Evolutionary conservation across 2,797 vertebrate genomes (phyloP).

Genomic region (Karalla daura): DNA sequence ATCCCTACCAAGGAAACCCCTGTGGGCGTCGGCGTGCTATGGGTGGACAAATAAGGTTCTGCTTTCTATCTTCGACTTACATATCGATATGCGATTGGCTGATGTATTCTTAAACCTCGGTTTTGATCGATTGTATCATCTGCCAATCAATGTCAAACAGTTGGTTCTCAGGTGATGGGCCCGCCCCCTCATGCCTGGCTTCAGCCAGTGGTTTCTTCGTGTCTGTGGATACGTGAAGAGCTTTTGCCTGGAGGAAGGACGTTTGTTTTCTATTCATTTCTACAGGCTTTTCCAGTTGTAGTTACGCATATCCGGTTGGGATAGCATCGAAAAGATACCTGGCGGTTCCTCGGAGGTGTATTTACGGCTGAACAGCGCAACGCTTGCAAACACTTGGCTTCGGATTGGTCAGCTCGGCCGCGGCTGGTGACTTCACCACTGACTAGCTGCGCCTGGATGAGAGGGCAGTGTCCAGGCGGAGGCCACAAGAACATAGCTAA

Average conservation of each 20-base stretch:
- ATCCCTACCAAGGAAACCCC: constrained; percentile 8
- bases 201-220: constrained; percentile 27
- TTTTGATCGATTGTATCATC: constrained; percentile 7
- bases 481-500: constrained; percentile 45
- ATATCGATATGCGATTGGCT: constrained; percentile 40
- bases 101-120: fast-evolving
- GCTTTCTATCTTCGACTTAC: constrained; percentile 8
- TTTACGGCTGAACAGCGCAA: constrained; percentile 8
- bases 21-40: constrained; percentile 55
- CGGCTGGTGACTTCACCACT: constrained; percentile 20
- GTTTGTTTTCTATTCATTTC: constrained; percentile 15
- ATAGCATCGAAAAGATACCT: constrained; percentile 1
- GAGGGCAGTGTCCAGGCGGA: constrained; percentile 29
- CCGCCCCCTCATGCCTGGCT: constrained; percentile 72
- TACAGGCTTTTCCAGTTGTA: constrained; percentile 4
- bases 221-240: constrained; percentile 12
- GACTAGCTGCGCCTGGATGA: constrained; percentile 27
- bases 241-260: constrained; percentile 32
- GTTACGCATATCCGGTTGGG: neutral
- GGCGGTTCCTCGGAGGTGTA: constrained; percentile 1
- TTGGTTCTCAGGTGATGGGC: constrained; percentile 17
- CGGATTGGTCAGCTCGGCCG: constrained; percentile 36
- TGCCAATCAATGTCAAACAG: constrained; percentile 59
- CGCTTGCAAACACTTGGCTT: constrained; percentile 16
- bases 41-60: constrained; percentile 18